Evolutionary conservation across 1,140 invertebrate genomes (phyloP), one percentile per base, ranked within the genome.

Genomic region (Limonius californicus): DNA sequence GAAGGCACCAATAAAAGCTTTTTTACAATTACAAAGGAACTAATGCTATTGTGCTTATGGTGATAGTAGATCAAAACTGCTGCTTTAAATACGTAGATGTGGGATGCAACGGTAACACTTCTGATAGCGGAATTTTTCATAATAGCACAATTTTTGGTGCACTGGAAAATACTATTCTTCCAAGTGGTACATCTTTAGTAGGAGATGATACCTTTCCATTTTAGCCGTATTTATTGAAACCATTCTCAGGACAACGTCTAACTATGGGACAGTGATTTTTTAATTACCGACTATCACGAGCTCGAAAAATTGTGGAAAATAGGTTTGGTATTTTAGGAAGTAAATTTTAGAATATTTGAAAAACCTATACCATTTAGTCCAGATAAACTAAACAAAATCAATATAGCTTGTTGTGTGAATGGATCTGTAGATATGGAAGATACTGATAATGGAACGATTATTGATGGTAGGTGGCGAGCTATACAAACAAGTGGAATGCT

Each of bases 251-350:
- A 60, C 58, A 61, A 21, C 42, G 65, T 65, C 43, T 78, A 9
- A 67, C 67, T 59, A 30, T 70, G 20, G 62, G 71, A 56, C 61
- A 76, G 61, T 69, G 66, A 43, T 69, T 78, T 59, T 80, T 75
- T 60, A 80, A 82, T 68, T 80, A 79, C 68, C 61, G 79, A 57
- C 65, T 80, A 32, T 66, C 63, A 57, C 66, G 72, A 65, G 71
- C 73, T 56, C 19, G 73, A 19, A 66, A 70, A 59, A 67, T 68
- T 18, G 64, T 70, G 18, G 71, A 75, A 68, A 66, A 66, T 73
- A 62, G 70, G 16, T 74, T 74, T 67, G 70, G 70, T 8, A 73
- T 73, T 54, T 59, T 73, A 32, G 65, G 20, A 15, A 20, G 8
- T 32, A 12, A 32, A 53, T 65, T 59, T n/a, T 53, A 59, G 43